These are phyloP conservation scores for Crotalus viridis DNA, from an alignment of 2,113 vertebrate species.

Conservation along the genomic window DNA sequence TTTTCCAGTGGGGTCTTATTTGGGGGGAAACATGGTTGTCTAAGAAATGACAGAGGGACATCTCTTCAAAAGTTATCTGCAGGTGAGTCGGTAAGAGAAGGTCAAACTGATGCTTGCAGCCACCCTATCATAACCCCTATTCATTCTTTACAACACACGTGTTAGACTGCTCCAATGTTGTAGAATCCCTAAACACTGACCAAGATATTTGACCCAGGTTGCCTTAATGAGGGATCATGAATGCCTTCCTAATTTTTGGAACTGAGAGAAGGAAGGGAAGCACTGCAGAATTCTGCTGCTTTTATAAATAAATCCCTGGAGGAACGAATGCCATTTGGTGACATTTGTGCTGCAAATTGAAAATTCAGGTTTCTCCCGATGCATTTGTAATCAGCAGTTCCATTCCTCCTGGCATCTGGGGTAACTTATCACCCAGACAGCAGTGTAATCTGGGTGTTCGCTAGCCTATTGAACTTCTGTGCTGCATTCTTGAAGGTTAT, in stretches of 20 bases:
- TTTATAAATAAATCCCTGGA: conserved; percentile 61
- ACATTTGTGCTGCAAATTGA: conserved; percentile 66
- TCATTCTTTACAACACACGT: background rate
- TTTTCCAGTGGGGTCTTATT: too few relatives aligned
- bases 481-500: conserved; percentile 66
- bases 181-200: too few relatives aligned
- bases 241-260: conserved; percentile 47
- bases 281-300: conserved; percentile 55
- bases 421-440: conserved; percentile 56
- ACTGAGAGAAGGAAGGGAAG: conserved; percentile 49
- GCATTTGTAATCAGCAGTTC: conserved; percentile 60
- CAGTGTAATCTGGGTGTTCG: conserved; percentile 46
- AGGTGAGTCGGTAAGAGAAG: background rate
- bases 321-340: conserved; percentile 50
- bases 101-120: background rate
- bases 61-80: background rate
- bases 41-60: too few relatives aligned
- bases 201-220: background rate
- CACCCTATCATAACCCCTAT: background rate
- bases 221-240: background rate
- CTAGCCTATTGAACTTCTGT: conserved; percentile 46
- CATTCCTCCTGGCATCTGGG: conserved; percentile 22
- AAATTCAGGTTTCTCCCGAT: conserved; percentile 62
- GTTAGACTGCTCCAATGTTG: background rate
- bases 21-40: too few relatives aligned